These are phyloP conservation scores for Terrapene triunguis DNA, from an alignment of 2,113 vertebrate species.

Conservation along the genomic window DNA sequence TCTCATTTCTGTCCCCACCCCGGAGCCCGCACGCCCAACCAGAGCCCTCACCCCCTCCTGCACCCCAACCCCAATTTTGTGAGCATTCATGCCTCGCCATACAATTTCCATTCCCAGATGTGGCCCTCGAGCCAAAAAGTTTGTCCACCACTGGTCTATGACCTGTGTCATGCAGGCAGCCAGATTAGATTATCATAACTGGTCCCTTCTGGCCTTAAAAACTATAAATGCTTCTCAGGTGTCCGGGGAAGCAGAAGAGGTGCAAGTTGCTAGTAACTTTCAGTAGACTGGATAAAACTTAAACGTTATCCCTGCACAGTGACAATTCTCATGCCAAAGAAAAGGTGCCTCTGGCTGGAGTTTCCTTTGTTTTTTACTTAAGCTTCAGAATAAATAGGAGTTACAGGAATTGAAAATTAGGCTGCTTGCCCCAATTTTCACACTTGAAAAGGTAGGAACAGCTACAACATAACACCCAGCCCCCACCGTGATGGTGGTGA, in stretches of 20 bases:
- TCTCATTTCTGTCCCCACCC: too few species aligned
- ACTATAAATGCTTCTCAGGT: not conserved
- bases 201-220: not conserved
- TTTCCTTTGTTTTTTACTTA: not conserved
- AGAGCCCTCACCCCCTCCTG: too few species aligned
- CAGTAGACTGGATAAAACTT: not conserved
- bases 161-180: not conserved
- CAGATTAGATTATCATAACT: not conserved
- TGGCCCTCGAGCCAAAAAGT: too few species aligned
- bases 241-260: not conserved
- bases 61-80: too few species aligned
- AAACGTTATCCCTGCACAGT: not conserved
- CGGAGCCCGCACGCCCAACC: too few species aligned
- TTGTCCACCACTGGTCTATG: not conserved
- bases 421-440: not conserved
- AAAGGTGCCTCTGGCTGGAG: not conserved
- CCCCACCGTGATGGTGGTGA: not conserved
- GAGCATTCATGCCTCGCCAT: too few species aligned
- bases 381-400: conserved; percentile 5
- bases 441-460: not conserved
- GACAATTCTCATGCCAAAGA: not conserved
- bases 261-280: not conserved
- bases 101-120: too few species aligned
- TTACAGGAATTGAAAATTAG: conserved; percentile 8
- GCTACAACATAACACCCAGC: not conserved